Conservation (phyloP, 2,113 vertebrate species). For the Aptenodytes forsteri region DNA sequence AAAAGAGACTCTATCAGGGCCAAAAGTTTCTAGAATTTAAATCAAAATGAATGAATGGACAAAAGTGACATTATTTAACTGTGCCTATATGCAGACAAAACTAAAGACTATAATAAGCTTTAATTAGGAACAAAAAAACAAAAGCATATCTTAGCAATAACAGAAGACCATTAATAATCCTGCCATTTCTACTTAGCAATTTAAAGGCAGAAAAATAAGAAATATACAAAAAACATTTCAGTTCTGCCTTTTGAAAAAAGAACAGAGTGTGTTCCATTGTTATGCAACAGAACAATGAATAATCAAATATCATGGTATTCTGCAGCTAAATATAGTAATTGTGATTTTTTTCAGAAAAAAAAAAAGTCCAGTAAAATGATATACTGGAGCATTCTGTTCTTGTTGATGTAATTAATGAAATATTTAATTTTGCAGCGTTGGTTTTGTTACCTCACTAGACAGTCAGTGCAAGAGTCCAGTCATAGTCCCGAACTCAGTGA, state of each 20-base stretch:
- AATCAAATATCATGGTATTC: background rate
- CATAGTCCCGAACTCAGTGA: background rate
- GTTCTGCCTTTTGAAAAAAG: background rate
- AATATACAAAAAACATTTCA: background rate
- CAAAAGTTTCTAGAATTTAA: slow-evolving; percentile 51
- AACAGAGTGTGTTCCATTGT: background rate
- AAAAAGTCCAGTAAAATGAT: background rate
- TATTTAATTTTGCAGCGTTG: background rate
- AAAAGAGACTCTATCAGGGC: background rate
- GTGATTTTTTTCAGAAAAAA: background rate
- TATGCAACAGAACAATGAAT: background rate
- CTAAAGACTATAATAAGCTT: background rate
- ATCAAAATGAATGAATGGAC: slow-evolving; percentile 18
- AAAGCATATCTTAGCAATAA: background rate
- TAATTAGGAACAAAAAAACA: background rate
- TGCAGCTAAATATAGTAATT: background rate
- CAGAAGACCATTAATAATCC: background rate
- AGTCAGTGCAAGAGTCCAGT: background rate
- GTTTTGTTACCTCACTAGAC: background rate
- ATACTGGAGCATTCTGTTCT: background rate
- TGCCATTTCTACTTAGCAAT: background rate
- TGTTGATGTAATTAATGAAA: background rate
- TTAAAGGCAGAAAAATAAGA: background rate
- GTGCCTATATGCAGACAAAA: background rate
- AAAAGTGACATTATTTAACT: background rate